Conservation (phyloP, 2,113 vertebrate species). For the Syngnathus typhle region DNA sequence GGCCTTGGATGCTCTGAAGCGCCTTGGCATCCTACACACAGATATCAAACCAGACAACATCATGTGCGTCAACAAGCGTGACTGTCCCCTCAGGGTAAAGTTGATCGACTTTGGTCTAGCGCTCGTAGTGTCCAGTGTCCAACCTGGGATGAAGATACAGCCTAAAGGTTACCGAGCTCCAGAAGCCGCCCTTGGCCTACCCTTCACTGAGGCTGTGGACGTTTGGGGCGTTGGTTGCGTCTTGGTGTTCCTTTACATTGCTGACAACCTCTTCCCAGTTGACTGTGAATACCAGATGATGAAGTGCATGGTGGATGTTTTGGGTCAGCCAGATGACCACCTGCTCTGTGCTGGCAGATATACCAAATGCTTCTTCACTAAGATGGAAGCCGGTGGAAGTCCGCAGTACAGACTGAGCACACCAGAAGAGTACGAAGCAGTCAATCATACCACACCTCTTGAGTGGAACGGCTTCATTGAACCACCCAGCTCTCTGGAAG, state of each 20-base stretch:
- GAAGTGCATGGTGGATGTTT: conserved; percentile 18
- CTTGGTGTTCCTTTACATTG: conserved; percentile 21
- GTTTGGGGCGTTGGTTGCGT: conserved; percentile 15
- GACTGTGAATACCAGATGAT: conserved; percentile 26
- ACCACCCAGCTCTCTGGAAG: not conserved
- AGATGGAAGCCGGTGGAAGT: not conserved
- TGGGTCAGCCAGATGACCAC: conserved; percentile 21
- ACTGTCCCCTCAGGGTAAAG: not conserved
- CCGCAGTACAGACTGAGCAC: conserved; percentile 11
- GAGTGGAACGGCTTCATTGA: not conserved
- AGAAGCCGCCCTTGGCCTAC: conserved; percentile 22
- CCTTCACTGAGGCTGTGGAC: conserved; percentile 18
- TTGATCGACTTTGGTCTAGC: conserved; percentile 1
- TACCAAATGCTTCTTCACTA: conserved; percentile 10
- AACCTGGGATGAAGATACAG: not conserved
- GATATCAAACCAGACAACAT: conserved; percentile 10
- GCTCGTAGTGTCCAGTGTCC: not conserved
- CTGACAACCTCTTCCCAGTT: conserved; percentile 15
- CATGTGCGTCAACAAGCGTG: not conserved
- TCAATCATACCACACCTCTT: not conserved
- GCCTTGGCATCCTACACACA: conserved; percentile 2
- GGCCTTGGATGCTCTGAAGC: conserved; percentile 4
- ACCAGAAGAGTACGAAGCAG: not conserved
- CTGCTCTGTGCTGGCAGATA: conserved; percentile 15
- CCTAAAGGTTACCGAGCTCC: conserved; percentile 20